These are phyloP conservation scores for Plodia interpunctella DNA, from an alignment of 1,140 invertebrate species.

Conservation along the genomic window DNA sequence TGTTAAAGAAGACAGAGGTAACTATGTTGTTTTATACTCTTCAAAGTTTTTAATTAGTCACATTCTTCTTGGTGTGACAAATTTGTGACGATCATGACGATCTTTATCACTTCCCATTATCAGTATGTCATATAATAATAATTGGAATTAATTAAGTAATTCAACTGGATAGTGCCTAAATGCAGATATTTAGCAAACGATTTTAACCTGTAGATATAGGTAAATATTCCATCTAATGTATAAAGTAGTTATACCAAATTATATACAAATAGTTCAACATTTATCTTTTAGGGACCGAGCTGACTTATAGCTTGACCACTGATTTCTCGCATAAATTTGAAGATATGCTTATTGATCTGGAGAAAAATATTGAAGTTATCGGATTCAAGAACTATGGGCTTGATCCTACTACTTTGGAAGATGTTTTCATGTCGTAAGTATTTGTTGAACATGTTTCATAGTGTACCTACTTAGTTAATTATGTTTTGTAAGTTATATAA, in stretches of 20 bases:
- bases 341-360: constrained; percentile 82
- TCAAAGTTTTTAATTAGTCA: background rate
- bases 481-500: too few relatives aligned
- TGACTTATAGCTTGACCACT: constrained; percentile 73
- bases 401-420: constrained; percentile 90
- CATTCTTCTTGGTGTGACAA: too few relatives aligned
- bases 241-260: too few relatives aligned
- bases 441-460: background rate
- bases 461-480: too few relatives aligned
- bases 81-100: too few relatives aligned
- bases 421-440: constrained; percentile 90
- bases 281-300: constrained; percentile 65
- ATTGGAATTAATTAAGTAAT: too few relatives aligned
- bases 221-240: too few relatives aligned
- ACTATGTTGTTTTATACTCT: constrained; percentile 7
- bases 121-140: too few relatives aligned
- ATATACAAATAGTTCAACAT: background rate
- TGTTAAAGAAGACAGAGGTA: constrained; percentile 55
- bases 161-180: too few relatives aligned
- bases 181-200: too few relatives aligned
- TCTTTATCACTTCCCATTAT: too few relatives aligned
- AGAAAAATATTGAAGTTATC: constrained; percentile 79
- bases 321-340: constrained; percentile 72
- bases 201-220: too few relatives aligned
- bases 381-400: constrained; percentile 81